Percentiles rank a stretch among this genome's conserved stretches.
Conservation (phyloP, 2,797 vertebrate genomes). For the Sternotherus odoratus region DNA sequence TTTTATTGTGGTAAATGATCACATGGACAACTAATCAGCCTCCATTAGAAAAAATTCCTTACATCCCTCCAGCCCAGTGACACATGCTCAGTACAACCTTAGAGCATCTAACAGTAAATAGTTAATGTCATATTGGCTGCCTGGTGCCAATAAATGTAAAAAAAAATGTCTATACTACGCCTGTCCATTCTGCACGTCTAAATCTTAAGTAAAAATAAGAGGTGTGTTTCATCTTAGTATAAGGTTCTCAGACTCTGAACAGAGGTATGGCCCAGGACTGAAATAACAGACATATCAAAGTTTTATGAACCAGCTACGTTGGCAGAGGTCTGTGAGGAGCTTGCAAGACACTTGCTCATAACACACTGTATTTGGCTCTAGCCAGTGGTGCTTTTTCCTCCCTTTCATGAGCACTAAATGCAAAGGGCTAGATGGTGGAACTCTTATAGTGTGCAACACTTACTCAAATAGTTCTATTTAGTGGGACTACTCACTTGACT, state of each 20-base stretch:
- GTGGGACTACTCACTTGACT: constrained; percentile 10
- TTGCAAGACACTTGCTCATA: background rate
- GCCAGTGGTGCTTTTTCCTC: background rate
- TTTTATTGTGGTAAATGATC: background rate
- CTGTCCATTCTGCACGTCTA: background rate
- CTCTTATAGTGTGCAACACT: background rate
- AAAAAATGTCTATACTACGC: no score
- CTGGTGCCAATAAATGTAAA: no score
- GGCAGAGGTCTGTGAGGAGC: background rate
- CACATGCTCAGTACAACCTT: background rate
- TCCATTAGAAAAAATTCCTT: background rate
- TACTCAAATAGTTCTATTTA: background rate
- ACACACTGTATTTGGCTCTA: background rate
- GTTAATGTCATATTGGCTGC: background rate
- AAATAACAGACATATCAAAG: constrained; percentile 19
- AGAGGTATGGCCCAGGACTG: background rate
- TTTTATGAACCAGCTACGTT: background rate
- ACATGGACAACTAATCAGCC: background rate
- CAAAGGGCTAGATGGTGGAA: background rate
- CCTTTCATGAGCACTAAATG: background rate
- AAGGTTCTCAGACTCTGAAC: background rate
- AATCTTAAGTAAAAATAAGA: background rate
- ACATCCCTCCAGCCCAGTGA: background rate
- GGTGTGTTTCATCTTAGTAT: background rate
- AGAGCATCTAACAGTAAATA: background rate